Conservation (phyloP, 1,140 invertebrate species). For the Lordiphosa collinella region DNA sequence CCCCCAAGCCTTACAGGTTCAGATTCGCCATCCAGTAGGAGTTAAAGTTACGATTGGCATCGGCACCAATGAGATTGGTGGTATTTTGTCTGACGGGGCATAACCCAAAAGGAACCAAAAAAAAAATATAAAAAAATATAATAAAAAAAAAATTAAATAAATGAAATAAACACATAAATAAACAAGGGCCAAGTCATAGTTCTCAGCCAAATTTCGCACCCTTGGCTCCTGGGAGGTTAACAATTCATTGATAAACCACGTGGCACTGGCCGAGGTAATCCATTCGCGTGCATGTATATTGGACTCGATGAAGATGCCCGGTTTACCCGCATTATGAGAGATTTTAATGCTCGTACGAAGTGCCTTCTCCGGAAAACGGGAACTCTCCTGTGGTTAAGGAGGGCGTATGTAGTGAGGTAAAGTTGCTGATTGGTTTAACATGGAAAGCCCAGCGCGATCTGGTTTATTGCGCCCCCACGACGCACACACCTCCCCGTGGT, state of each 20-base stretch:
- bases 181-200: slow-evolving; percentile 83
- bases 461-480: no score
- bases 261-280: slow-evolving; percentile 82
- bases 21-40: slow-evolving; percentile 85
- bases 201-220: slow-evolving; percentile 78
- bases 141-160: no score
- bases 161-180: no score
- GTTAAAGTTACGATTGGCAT: slow-evolving; percentile 87
- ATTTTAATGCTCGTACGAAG: slow-evolving; percentile 82
- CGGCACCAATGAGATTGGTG: slow-evolving; percentile 81
- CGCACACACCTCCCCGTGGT: no score
- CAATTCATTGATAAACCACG: slow-evolving; percentile 82
- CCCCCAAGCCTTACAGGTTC: slow-evolving; percentile 84
- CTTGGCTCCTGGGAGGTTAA: slow-evolving; percentile 62
- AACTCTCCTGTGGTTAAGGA: no score
- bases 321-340: slow-evolving; percentile 81
- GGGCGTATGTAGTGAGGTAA: no score
- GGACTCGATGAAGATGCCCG: slow-evolving; percentile 81
- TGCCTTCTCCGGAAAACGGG: no score
- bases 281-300: slow-evolving; percentile 82
- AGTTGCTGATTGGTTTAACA: no score
- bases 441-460: no score
- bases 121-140: not conserved
- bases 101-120: slow-evolving; percentile 80
- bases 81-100: slow-evolving; percentile 79